These are phyloP conservation scores for Eumaeus atala DNA, from an alignment of 1,140 invertebrate genomes.

Conservation along the genomic window DNA sequence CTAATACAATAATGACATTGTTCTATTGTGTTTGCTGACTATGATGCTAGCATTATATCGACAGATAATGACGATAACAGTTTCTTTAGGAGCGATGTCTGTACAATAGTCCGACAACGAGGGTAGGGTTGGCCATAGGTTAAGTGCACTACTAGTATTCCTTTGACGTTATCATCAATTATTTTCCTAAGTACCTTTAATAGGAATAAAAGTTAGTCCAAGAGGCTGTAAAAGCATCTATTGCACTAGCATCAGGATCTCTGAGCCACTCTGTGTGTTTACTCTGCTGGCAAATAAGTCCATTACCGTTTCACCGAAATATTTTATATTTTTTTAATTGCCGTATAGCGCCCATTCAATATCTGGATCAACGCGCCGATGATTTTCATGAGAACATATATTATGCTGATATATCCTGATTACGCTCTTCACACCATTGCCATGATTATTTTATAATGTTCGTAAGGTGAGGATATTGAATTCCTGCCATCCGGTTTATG, in stretches of 20 bases:
- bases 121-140: slow-evolving; percentile 34
- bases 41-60: slow-evolving; percentile 20
- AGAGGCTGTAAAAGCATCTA: slow-evolving; percentile 18
- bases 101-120: slow-evolving; percentile 32
- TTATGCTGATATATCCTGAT: background rate
- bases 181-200: slow-evolving; percentile 25
- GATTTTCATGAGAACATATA: slow-evolving; percentile 13
- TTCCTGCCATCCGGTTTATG: too few relatives aligned
- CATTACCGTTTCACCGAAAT: slow-evolving; percentile 15
- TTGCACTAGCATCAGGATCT: slow-evolving; percentile 19
- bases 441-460: background rate
- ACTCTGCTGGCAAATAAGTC: slow-evolving; percentile 20
- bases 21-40: slow-evolving; percentile 19
- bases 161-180: slow-evolving; percentile 28
- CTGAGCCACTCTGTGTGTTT: slow-evolving; percentile 23
- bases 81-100: slow-evolving; percentile 18
- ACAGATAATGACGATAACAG: slow-evolving; percentile 12
- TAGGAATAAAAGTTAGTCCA: slow-evolving; percentile 21
- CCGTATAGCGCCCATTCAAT: background rate
- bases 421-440: slow-evolving; percentile 13
- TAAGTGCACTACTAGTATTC: slow-evolving; percentile 33
- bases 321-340: background rate
- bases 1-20: slow-evolving; percentile 25
- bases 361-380: slow-evolving; percentile 5
- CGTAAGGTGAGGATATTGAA: slow-evolving; percentile 5